Evolutionary conservation across 2,113 vertebrate genomes (phyloP), one percentile per base, ranked within the genome.

Genomic region (Talpa occidentalis): DNA sequence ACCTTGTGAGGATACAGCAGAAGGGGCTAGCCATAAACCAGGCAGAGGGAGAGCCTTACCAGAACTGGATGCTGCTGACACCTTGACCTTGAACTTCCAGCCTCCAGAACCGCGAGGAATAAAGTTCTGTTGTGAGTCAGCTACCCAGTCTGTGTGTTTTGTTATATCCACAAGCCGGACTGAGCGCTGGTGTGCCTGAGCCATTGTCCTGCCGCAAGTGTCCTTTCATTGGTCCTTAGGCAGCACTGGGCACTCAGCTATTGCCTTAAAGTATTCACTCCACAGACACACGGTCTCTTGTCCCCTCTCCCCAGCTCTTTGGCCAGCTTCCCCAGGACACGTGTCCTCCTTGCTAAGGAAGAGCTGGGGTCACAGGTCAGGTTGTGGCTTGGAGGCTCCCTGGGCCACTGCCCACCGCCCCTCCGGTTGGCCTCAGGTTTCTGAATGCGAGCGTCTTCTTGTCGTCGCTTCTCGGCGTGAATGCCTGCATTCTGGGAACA

Each of bases 401-500:
- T 2, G 6, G 64, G 82, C 47, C 56, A 59, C 42, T 66, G 81
- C 91, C 94, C 0, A 0, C 74, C n/a, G n/a, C n/a, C 85, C 82
- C 82, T 79, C 42, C 90, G 10, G 62, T 7, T 66, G 37, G 76
- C 91, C 7, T 54, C 0, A 1, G 54, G 74, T 91, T 98, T 64
- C 97, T 94, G 96, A 94, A 97, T 94, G 97, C 94, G 97, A 95
- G 98, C 97, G 96, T 96, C 94, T 98, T 98, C 96, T 95, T 94
- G 95, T 89, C 97, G 92, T 91, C 85, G 49, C 3, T 52, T 93
- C 94, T 96, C 93, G 90, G 89, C 92, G 92, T 97, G 98, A 98
- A 96, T 89, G 85, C 64, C 97, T 92, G 95, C 97, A 96, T 98
- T 98, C 98, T 98, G 98, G 98, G 97, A 98, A 98, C 98, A 97